Base-by-base conservation (phyloP, 2,888 invertebrate species). In the Sinodicranocentrus sp. region DNA sequence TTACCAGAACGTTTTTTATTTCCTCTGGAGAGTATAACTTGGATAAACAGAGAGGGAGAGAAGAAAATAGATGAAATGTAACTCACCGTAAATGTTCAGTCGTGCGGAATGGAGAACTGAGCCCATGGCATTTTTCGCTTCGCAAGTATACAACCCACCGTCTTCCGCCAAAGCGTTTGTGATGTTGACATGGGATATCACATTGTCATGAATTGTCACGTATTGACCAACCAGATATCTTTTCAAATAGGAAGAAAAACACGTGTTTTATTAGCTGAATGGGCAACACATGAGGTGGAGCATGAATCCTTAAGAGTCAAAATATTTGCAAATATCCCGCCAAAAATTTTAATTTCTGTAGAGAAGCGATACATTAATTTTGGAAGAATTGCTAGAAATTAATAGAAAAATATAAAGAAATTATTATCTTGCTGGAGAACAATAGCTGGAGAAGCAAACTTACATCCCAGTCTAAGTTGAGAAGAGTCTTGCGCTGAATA, bases 191-290 rank as follows among this genome's bases (percentile, higher is more conserved):
- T 97, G 96, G 90, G 96, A 96, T 91, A 97, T 96, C 85, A 97
- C 97, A 91, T 96, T 96, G 90, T 96, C 97, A 91, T 96, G 96
- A 57, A 96, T 94, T 21, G 96, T 97, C 87, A 97, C 96, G 91
- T 97, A 96, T 91, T 97, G 96, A 39, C 97, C 97, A 82, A 96
- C 96, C 89, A 97, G 93, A 91, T 96, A 96, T 90, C 97, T 95
- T 39, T 5, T 39, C 52, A 48, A 17, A 48, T 26, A 26, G 15
- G 52, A 21, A 57, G 33, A 72, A 33, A 15, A 25, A 3, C 28
- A 52, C 39, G 39, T 39, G 39, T 39, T n/a, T n/a, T n/a, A n/a
- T n/a, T n/a, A n/a, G n/a, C n/a, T n/a, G n/a, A n/a, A n/a, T n/a
- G n/a, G n/a, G n/a, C n/a, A n/a, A n/a, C n/a, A n/a, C n/a, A n/a